These are phyloP conservation scores for Pimpla rufipes DNA, from an alignment of 2,888 invertebrate species.

Conservation along the genomic window DNA sequence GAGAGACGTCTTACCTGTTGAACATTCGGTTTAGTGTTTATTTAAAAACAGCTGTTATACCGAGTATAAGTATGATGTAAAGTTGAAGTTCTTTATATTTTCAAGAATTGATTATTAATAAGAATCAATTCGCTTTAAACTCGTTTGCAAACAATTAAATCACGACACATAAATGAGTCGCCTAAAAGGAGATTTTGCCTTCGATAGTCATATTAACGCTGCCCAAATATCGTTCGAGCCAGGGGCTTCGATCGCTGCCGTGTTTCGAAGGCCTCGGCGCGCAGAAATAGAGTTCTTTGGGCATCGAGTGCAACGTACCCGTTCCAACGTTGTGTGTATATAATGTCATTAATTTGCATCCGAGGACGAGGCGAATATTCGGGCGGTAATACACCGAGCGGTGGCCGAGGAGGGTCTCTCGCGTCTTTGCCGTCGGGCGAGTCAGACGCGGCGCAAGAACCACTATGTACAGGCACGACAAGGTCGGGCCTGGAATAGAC, in stretches of 20 bases:
- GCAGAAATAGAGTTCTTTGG: conserved; percentile 51
- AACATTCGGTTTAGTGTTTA: too few relatives aligned
- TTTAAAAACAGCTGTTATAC: too few relatives aligned
- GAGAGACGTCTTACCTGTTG: too few relatives aligned
- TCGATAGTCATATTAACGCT: too few relatives aligned
- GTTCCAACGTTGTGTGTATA: conserved; percentile 10
- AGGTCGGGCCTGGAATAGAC: conserved; percentile 61
- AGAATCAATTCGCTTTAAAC: too few relatives aligned
- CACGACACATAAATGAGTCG: background rate
- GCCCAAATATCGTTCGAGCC: conserved; percentile 16
- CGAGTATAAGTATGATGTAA: too few relatives aligned
- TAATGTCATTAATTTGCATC: conserved; percentile 55
- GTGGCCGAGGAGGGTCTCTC: background rate
- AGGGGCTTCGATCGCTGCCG: conserved; percentile 19
- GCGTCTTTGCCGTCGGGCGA: conserved; percentile 11
- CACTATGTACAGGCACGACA: conserved; percentile 52
- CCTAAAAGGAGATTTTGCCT: background rate
- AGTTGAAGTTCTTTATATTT: too few relatives aligned
- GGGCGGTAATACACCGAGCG: background rate
- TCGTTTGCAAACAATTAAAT: background rate
- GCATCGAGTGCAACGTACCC: conserved; percentile 51
- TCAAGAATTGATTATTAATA: too few relatives aligned
- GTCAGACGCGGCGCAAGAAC: conserved; percentile 24
- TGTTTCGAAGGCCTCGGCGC: conserved; percentile 6
- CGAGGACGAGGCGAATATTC: conserved; percentile 11